Evolutionary conservation across 35 echinoderm and acorn worm species (phyloP), one percentile per base, ranked within the genome.

Genomic region (Stichopus chloronotus): DNA sequence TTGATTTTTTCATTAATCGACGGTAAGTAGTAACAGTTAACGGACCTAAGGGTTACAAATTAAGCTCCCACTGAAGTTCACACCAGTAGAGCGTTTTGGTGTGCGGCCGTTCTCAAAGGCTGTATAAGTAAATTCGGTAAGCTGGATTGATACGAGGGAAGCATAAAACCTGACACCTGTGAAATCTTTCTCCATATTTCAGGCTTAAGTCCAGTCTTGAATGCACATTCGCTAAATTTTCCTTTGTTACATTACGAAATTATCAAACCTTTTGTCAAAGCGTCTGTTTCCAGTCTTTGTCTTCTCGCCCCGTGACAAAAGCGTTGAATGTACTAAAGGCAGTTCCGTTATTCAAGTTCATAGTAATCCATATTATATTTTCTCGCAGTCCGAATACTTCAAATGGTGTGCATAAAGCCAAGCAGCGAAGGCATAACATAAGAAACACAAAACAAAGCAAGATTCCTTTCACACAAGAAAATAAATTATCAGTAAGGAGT

Each of bases 61-160:
- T 74, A 74, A 6, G 12, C 69, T 74, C 69, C 69, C 69, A 74
- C 69, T 74, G 69, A 74, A 74, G 19, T 74, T 74, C 69, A 74
- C 17, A 74, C 69, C 69, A 74, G 69, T 20, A 43, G 30, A 16
- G 69, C 69, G 17, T 20, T 16, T n/a, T 74, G 69, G 69, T 22
- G 13, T 74, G 19, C 17, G 22, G 22, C 13, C 20, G 5, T 7
- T 19, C 22, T 20, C 5, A 74, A 74, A 74, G 6, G 69, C 69
- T 74, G 69, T 6, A 74, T 74, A 74, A 14, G 17, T 14, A 74
- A 74, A n/a, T 21, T 20, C 7, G 69, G 22, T 74, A 20, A 74
- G 69, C 69, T 1, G 30, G 30, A 74, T 20, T 14, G 17, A 74
- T 74, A 19, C 7, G 17, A 20, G 69, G 69, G 69, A 74, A n/a